Percentiles rank a stretch among this genome's conserved stretches.
Evolutionary conservation across 2,113 vertebrate species (phyloP).

Genomic region (Planiliza haematocheilus): DNA sequence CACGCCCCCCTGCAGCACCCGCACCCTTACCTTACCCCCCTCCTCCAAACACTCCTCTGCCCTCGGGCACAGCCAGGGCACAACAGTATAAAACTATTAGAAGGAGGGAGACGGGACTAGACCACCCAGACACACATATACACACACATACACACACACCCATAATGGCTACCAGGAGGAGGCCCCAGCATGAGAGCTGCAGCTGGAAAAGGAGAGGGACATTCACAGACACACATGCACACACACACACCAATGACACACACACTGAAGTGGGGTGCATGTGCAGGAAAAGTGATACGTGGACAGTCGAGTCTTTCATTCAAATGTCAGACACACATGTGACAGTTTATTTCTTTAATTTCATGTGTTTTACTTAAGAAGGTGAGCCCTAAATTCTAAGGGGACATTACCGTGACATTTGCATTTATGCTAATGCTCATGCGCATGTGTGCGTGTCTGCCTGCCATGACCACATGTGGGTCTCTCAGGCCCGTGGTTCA

Average conservation of each 20-base stretch:
- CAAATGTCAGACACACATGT: constrained; percentile 72
- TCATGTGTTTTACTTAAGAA: constrained; percentile 16
- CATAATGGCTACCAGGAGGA: constrained; percentile 87
- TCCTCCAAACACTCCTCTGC: constrained; percentile 72
- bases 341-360: constrained; percentile 28
- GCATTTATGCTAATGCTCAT: constrained; percentile 42
- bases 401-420: constrained; percentile 25
- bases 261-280: constrained; percentile 36
- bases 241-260: constrained; percentile 53
- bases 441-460: constrained; percentile 14
- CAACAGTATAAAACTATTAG: constrained; percentile 89
- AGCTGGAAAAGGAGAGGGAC: constrained; percentile 73
- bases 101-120: constrained; percentile 76
- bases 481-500: constrained; percentile 12
- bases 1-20: constrained; percentile 78
- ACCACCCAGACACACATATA: constrained; percentile 91
- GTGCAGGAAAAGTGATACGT: constrained; percentile 15
- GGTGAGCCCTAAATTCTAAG: constrained; percentile 15
- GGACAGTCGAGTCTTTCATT: constrained; percentile 54
- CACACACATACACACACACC: constrained; percentile 75
- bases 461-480: constrained; percentile 60
- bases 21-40: constrained; percentile 38
- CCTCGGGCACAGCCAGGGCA: constrained; percentile 92
- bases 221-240: constrained; percentile 28
- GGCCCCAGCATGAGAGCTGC: constrained; percentile 79